Conservation (phyloP, 2,888 invertebrate genomes). For the Tromatobia lineatoria region DNA sequence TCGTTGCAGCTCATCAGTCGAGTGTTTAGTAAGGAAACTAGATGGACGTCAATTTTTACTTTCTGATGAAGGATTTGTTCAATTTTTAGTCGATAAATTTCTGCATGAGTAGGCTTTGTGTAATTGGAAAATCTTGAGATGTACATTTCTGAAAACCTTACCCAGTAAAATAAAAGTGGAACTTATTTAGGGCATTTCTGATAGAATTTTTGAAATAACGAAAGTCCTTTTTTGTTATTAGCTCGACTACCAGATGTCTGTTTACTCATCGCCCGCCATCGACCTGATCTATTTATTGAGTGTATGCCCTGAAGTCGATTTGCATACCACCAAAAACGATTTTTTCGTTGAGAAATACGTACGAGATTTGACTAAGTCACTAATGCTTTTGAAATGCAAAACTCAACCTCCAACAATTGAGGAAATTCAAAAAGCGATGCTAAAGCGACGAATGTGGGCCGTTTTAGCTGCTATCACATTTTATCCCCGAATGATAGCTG, state of each 20-base stretch:
- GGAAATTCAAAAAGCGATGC: slow-evolving; percentile 71
- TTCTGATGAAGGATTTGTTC: too few species aligned
- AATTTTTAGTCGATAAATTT: too few species aligned
- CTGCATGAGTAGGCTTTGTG: too few species aligned
- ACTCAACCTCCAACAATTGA: slow-evolving; percentile 72
- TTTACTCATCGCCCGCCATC: slow-evolving; percentile 75
- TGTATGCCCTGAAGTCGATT: slow-evolving; percentile 69
- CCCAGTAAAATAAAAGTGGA: too few species aligned
- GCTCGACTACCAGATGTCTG: slow-evolving; percentile 77
- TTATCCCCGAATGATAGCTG: slow-evolving; percentile 73
- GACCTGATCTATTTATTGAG: slow-evolving; percentile 75
- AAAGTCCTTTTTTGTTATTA: slow-evolving; percentile 53
- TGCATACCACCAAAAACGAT: slow-evolving; percentile 73
- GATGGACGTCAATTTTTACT: too few species aligned
- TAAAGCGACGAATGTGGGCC: slow-evolving; percentile 72
- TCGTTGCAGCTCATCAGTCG: too few species aligned
- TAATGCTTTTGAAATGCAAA: slow-evolving; percentile 71
- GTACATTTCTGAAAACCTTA: too few species aligned
- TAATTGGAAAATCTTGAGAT: too few species aligned
- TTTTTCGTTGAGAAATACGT: slow-evolving; percentile 72
- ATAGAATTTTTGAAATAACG: background rate
- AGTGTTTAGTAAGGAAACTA: too few species aligned
- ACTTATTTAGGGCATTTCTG: too few species aligned
- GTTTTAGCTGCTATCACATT: slow-evolving; percentile 71
- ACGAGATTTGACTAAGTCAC: slow-evolving; percentile 61